Conservation (phyloP, 2,888 invertebrate genomes). For the Anodontia alba region DNA sequence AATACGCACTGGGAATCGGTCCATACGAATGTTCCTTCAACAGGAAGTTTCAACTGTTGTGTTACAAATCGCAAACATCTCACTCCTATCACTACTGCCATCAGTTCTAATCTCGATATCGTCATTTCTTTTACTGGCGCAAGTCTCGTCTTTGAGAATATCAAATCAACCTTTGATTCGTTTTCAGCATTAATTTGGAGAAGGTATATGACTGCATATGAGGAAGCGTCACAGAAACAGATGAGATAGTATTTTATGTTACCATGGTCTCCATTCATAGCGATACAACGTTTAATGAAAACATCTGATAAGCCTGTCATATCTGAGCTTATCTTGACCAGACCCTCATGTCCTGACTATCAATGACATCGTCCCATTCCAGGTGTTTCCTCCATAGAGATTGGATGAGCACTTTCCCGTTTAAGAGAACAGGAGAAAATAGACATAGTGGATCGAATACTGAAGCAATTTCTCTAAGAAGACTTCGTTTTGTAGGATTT, state of each 20-base stretch:
- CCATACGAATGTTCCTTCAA: background rate
- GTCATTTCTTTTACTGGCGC: conserved; percentile 26
- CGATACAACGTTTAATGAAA: conserved; percentile 9
- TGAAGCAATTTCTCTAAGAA: background rate
- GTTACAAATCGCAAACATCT: background rate
- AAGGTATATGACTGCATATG: background rate
- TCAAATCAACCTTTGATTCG: conserved; percentile 18
- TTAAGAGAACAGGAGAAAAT: background rate
- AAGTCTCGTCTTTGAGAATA: conserved; percentile 38
- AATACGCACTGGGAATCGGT: conserved; percentile 19
- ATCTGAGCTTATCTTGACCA: conserved; percentile 1
- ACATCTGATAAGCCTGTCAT: background rate
- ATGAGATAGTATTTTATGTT: conserved; percentile 14
- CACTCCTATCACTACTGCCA: conserved; percentile 17
- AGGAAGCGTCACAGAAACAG: conserved; percentile 33
- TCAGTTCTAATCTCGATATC: conserved; percentile 32
- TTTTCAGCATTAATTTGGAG: background rate
- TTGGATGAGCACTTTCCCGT: conserved; percentile 26
- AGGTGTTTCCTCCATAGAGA: conserved; percentile 19
- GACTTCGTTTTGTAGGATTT: background rate
- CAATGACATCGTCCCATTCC: conserved; percentile 26
- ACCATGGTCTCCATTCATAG: background rate
- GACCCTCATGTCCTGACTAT: background rate
- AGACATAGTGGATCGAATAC: background rate
- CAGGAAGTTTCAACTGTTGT: background rate